Evolutionary conservation across 2,888 invertebrate species (phyloP).

Genomic region (Strigamia maritima): DNA sequence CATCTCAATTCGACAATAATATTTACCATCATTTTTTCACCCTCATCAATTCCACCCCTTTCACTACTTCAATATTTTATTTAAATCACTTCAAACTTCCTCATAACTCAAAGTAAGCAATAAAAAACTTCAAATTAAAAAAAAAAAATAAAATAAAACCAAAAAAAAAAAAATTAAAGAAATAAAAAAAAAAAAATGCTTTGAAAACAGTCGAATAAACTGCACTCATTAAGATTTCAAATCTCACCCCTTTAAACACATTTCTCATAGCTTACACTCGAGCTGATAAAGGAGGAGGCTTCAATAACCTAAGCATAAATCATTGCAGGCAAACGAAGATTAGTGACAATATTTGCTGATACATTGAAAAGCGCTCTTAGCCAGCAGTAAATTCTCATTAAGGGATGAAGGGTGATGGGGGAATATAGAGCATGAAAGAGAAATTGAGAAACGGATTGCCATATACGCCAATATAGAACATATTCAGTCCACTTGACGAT

Average conservation of each 20-base stretch:
- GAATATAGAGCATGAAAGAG: conserved; percentile 12
- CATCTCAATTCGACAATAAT: conserved; percentile 24
- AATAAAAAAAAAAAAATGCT: background rate
- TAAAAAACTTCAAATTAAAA: background rate
- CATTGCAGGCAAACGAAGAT: conserved; percentile 27
- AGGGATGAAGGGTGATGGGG: conserved; percentile 25
- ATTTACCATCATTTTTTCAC: conserved; percentile 26
- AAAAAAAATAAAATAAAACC: too few relatives aligned
- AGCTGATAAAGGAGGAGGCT: conserved; percentile 27
- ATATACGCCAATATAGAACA: conserved; percentile 16
- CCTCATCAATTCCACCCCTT: conserved; percentile 7
- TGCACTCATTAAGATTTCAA: conserved; percentile 21
- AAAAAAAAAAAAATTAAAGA: too few relatives aligned
- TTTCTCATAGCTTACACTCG: conserved; percentile 9
- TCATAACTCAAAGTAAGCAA: background rate
- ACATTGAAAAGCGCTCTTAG: conserved; percentile 29
- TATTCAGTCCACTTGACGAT: conserved; percentile 5
- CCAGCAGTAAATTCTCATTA: conserved; percentile 29
- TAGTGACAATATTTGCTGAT: conserved; percentile 29
- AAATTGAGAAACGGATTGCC: conserved; percentile 29
- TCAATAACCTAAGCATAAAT: conserved; percentile 27
- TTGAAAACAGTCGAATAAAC: conserved; percentile 1
- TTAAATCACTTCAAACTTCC: conserved; percentile 7
- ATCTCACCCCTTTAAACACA: conserved; percentile 27
- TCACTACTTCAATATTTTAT: conserved; percentile 1